Conservation (phyloP, 2,797 vertebrate genomes). For the Sus cebifrons region DNA sequence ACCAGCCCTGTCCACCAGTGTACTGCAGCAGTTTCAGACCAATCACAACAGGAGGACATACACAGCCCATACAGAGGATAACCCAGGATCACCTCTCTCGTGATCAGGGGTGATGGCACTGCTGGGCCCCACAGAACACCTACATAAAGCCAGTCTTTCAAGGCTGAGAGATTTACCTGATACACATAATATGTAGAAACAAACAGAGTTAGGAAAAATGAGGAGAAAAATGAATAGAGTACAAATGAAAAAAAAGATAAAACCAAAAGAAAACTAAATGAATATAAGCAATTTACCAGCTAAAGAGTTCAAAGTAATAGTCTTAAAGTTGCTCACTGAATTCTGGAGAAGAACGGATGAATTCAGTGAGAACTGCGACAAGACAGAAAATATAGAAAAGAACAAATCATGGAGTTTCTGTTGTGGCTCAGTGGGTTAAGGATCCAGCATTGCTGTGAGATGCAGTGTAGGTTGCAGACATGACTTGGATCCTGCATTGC, state of each 20-base stretch:
- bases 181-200: background rate
- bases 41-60: background rate
- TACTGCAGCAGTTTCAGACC: background rate
- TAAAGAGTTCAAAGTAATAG: background rate
- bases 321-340: background rate
- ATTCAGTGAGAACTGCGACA: background rate
- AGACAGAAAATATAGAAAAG: background rate
- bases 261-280: background rate
- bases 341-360: background rate
- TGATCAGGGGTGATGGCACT: background rate
- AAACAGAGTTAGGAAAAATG: background rate
- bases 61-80: background rate
- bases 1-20: background rate
- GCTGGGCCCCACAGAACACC: background rate
- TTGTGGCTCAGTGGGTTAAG: too few relatives aligned
- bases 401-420: background rate
- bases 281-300: background rate
- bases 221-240: background rate
- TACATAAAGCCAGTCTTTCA: background rate
- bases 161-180: background rate
- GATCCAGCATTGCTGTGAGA: too few relatives aligned
- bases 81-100: background rate
- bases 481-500: too few relatives aligned
- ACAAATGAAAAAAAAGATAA: background rate
- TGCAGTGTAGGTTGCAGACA: too few relatives aligned